Evolutionary conservation across 1,140 invertebrate genomes (phyloP), one percentile per base, ranked within the genome.

Genomic region (Wasmannia auropunctata): DNA sequence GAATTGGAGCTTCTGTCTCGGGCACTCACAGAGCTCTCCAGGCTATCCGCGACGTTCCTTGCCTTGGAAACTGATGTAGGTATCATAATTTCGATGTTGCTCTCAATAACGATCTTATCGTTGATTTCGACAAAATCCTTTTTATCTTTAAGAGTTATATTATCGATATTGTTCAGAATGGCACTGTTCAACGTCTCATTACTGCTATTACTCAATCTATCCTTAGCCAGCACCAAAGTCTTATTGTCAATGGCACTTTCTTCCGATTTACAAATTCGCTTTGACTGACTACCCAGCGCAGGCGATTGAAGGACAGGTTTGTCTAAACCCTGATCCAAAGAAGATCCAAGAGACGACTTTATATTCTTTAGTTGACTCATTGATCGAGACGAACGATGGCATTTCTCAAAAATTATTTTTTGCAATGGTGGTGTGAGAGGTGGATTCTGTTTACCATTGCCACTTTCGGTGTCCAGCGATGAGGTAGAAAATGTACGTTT

Each of bases 321-420:
- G 83, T 96, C 94, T 4, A 96, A 81, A 10, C 95, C 95, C 80
- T 96, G 95, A 90, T 96, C 96, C 11, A 96, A 86, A 1, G 96
- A 96, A 31, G 94, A 95, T 11, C 95, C 93, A 3, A 96, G 92
- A 14, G 93, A 87, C 6, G 90, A 85, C 81, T 94, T 95, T 6
- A 91, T 91, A 37, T 49, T 92, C 86, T 93, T 94, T 16, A 95
- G 88, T 60, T 95, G 94, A 62, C 91, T 93, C 87, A 93, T 94
- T 4, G 94, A 94, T 43, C 92, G 76, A 1, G 93, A 92, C 4
- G 92, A 91, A 75, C 92, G 86, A 54, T 94, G 93, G 69, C 91
- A 93, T 81, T 93, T 95, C 28, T 95, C 94, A 34, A 94, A 94
- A 19, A 94, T 85, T 34, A 93, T 85, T 90, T 95, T 95, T 56